A percentile compares a stretch with the other conserved stretches of the same genome.
phyloP scores from a whole-genome alignment of 1,140 invertebrate species.

The Steinernema feltiae region DNA sequence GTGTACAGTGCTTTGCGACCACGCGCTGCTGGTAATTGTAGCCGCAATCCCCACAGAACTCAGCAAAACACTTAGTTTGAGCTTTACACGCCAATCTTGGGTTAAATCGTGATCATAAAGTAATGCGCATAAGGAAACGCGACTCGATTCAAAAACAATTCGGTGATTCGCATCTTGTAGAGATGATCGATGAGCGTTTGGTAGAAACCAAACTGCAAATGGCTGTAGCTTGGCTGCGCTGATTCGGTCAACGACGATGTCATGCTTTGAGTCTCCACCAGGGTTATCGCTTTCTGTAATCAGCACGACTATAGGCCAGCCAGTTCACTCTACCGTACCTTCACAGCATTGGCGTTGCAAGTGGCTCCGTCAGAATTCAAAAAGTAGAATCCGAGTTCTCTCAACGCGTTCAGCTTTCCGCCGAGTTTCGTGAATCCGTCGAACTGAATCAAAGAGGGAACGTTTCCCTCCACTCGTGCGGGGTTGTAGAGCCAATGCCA shows the following conservation, averaged over 20 bases:
- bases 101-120: conserved; percentile 41
- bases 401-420: conserved; percentile 51
- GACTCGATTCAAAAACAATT: conserved; percentile 40
- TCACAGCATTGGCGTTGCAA: conserved; percentile 43
- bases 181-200: conserved; percentile 46
- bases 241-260: conserved; percentile 3
- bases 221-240: conserved; percentile 37
- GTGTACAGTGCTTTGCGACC: too few species aligned
- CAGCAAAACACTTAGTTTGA: neutral
- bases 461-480: conserved; percentile 1
- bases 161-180: conserved; percentile 39
- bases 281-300: conserved; percentile 9
- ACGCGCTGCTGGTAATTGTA: too few species aligned
- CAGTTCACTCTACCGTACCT: too few species aligned
- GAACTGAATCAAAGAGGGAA: conserved; percentile 48
- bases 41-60: neutral
- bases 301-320: too few species aligned
- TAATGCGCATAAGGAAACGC: conserved; percentile 52
- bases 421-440: conserved; percentile 53
- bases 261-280: neutral
- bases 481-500: conserved; percentile 53
- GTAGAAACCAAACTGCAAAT: conserved; percentile 50
- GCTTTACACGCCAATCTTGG: neutral
- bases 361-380: conserved; percentile 35
- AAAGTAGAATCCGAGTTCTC: conserved; percentile 51